Percentiles rank a stretch among this genome's conserved stretches.
These are phyloP conservation scores for Hyla sarda DNA, from an alignment of 2,113 vertebrate species.

Conservation along the genomic window DNA sequence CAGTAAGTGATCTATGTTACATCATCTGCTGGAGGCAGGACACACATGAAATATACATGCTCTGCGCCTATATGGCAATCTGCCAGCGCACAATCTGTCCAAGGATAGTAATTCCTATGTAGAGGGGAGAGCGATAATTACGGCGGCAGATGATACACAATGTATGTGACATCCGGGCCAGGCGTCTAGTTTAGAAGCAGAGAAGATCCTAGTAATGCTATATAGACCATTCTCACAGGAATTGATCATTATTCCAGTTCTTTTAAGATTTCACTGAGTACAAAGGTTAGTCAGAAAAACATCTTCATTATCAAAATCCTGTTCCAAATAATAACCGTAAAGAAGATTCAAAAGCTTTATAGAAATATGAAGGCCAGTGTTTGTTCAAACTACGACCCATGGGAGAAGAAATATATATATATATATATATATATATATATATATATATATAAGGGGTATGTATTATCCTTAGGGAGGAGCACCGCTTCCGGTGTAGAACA, in stretches of 20 bases:
- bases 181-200: not conserved
- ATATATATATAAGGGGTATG: no score
- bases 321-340: no score
- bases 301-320: no score
- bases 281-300: not conserved
- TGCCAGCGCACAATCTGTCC: conserved; percentile 7
- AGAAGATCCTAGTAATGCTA: not conserved
- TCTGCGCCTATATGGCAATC: not conserved
- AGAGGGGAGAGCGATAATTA: not conserved
- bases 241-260: not conserved
- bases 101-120: conserved; percentile 15
- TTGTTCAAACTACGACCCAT: no score
- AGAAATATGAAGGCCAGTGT: no score
- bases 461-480: no score
- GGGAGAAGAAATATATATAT: no score
- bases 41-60: conserved; percentile 35
- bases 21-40: conserved; percentile 11
- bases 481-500: no score
- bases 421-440: no score
- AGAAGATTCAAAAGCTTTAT: no score
- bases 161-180: not conserved
- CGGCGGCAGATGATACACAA: not conserved
- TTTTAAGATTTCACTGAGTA: not conserved
- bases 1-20: not conserved
- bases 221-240: not conserved